Percentiles rank a stretch among this genome's conserved stretches.
These are phyloP conservation scores for Aegypius monachus DNA, from an alignment of 2,113 vertebrate genomes.

Conservation along the genomic window DNA sequence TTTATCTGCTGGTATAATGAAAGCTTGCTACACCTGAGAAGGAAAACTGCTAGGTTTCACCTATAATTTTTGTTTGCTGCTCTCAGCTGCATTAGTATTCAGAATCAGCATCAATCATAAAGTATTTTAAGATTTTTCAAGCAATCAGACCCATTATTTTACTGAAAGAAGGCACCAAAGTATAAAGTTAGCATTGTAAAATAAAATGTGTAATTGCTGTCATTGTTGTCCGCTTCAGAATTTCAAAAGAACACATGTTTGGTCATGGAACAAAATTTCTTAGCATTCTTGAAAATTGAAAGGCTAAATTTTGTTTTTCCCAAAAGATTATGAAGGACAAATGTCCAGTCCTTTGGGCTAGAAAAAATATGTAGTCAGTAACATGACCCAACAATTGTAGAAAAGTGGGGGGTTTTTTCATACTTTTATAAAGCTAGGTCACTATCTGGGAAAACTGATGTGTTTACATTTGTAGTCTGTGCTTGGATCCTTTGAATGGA, in stretches of 20 bases:
- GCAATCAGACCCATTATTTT: neutral
- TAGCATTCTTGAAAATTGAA: neutral
- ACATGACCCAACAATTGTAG: neutral
- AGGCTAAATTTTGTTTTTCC: neutral
- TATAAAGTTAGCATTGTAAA: neutral
- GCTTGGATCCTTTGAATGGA: neutral
- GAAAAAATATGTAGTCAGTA: neutral
- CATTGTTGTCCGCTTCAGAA: neutral
- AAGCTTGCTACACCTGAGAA: neutral
- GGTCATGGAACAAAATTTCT: neutral
- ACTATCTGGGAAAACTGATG: rapidly evolving
- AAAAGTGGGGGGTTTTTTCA: neutral
- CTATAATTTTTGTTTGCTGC: neutral
- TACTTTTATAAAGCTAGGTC: neutral
- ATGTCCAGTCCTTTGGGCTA: too few relatives aligned
- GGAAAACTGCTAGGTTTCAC: neutral
- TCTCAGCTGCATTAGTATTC: neutral
- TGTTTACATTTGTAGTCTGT: neutral
- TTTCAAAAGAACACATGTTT: neutral
- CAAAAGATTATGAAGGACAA: neutral
- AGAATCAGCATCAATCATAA: neutral
- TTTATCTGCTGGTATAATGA: neutral
- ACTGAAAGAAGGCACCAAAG: neutral
- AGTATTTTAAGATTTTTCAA: neutral
- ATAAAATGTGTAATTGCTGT: neutral